Evolutionary conservation across 1,140 invertebrate genomes (phyloP).

Genomic region (Drosophila bifasciata): DNA sequence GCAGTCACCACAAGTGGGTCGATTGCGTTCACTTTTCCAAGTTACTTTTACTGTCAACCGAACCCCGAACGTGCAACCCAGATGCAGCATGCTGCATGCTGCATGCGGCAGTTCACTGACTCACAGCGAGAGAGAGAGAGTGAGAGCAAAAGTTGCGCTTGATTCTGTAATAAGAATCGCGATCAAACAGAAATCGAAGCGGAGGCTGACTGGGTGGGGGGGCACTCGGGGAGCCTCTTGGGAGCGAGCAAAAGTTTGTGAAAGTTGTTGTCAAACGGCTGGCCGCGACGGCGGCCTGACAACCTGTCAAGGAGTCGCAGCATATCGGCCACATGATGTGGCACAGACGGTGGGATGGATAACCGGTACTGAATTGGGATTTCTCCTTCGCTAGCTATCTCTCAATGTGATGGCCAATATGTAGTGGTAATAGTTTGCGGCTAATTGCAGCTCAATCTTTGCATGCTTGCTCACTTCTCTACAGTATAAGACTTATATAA

Average conservation of each 20-base stretch:
- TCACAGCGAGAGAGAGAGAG: conserved; percentile 34
- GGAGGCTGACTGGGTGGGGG: not conserved
- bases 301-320: conserved; percentile 64
- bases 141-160: conserved; percentile 75
- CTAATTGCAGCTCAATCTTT: conserved; percentile 20
- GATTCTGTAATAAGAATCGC: conserved; percentile 79
- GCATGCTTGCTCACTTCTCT: conserved; percentile 4
- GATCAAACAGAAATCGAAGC: conserved; percentile 17
- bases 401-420: conserved; percentile 14
- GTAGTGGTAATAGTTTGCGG: conserved; percentile 28
- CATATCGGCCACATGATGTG: conserved; percentile 72
- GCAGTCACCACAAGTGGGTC: conserved; percentile 55
- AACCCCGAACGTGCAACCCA: conserved; percentile 62
- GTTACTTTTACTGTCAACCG: conserved; percentile 77
- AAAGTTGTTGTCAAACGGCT: conserved; percentile 67
- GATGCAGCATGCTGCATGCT: conserved; percentile 35
- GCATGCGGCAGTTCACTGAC: conserved; percentile 65
- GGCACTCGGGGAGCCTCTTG: conserved; percentile 21
- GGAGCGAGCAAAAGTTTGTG: conserved; percentile 62
- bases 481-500: conserved; percentile 59
- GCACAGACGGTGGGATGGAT: not conserved
- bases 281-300: conserved; percentile 11
- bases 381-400: not conserved
- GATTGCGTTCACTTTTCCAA: conserved; percentile 77
- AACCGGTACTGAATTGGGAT: too few species aligned